Base-by-base conservation (phyloP, 2,113 vertebrate genomes). In the Oenanthe melanoleuca region DNA sequence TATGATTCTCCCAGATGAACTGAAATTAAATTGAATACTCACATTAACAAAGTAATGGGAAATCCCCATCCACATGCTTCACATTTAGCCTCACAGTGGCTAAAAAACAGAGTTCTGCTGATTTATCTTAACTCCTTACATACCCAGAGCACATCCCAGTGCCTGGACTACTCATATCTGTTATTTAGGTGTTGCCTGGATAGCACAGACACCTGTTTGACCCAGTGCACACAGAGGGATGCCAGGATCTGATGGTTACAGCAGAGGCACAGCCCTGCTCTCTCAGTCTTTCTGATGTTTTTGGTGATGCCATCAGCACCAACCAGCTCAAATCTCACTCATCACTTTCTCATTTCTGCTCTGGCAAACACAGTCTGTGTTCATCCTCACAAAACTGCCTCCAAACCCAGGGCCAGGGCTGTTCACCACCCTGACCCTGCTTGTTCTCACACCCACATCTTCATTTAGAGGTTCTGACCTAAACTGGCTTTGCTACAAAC, bases 1-100 rank as follows among this genome's bases (percentile, higher is more conserved):
- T 67, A 56, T 60, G 47, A 80, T 73, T 85, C 73, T 75, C 89
- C 81, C 86, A 69, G 28, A 55, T 88, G 71, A 86, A 85, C 47
- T 4, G 1, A 91, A 96, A 94, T 92, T 82, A 86, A 93, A 92
- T 64, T 75, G 56, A 84, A 95, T 29, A 25, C 50, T 84, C 69
- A 65, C 34, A 82, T 75, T 75, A 91, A 91, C 78, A 81, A 79
- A 70, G 55, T 50, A 83, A 92, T 69, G 47, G 61, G 84, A 87
- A 96, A 92, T 91, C 73, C 53, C 84, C 44, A 45, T 73, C 69
- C 42, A 55, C 49, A 73, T 50, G 33, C 45, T 82, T 96, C 86
- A 57, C 57, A 72, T 84, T 93, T 92, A 90, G 52, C 75, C 29
- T 86, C 20, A 53, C 15, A 9, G 37, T 16, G 53, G 40, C 45